Evolutionary conservation across 2,888 invertebrate species (phyloP).

Genomic region (Pheosia tremula): DNA sequence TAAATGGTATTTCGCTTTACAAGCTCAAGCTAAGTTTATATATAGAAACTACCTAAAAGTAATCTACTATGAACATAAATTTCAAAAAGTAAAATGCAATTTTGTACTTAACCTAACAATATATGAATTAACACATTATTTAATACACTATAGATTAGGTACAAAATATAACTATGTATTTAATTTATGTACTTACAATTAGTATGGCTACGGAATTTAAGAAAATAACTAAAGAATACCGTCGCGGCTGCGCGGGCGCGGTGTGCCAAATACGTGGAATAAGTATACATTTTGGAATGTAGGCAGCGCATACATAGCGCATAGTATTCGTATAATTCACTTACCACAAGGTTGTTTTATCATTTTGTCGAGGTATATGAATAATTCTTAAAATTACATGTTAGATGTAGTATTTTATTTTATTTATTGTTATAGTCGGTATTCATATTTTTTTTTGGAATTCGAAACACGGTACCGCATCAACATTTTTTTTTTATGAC

Average conservation of each 20-base stretch:
- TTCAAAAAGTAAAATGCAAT: constrained; percentile 3
- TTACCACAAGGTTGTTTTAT: no score
- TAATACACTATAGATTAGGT: constrained; percentile 20
- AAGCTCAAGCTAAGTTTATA: not conserved
- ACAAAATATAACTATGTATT: constrained; percentile 18
- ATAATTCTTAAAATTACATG: no score
- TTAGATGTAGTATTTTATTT: no score
- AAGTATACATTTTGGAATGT: constrained; percentile 26
- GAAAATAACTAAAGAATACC: not conserved
- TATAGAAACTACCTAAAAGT: no score
- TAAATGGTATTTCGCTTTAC: not conserved
- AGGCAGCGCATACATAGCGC: not conserved
- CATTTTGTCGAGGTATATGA: no score
- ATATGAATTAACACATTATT: constrained; percentile 7
- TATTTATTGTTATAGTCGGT: no score
- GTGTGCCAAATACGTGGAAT: constrained; percentile 6
- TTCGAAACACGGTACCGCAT: no score
- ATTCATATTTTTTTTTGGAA: no score
- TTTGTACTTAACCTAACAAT: constrained; percentile 33
- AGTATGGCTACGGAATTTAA: constrained; percentile 50
- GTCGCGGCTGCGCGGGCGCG: not conserved
- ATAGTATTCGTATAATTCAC: not conserved
- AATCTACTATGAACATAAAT: not conserved
- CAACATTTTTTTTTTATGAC: no score
- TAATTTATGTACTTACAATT: constrained; percentile 31